Evolutionary conservation across 2,113 vertebrate genomes (phyloP).

Genomic region (Promerops cafer): DNA sequence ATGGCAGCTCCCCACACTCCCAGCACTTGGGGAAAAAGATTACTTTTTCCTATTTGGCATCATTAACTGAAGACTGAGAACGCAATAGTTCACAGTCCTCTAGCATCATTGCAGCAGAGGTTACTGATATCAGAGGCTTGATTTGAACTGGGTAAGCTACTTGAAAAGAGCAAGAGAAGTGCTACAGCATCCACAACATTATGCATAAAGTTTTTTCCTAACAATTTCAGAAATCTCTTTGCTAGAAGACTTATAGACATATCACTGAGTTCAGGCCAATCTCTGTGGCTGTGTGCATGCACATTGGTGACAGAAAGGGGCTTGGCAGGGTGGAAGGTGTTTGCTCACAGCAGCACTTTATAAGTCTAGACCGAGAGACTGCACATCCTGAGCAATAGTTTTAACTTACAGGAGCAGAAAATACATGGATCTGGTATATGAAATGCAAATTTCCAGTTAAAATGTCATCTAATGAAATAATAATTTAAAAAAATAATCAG

Average conservation of each 20-base stretch:
- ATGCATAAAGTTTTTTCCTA: not conserved
- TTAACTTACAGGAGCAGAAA: not conserved
- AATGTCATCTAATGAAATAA: not conserved
- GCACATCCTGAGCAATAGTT: not conserved
- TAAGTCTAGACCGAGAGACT: not conserved
- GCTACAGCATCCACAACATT: not conserved
- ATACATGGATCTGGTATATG: not conserved
- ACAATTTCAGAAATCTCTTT: not conserved
- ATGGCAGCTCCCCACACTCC: not conserved
- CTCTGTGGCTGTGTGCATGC: not conserved
- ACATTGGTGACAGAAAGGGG: not conserved
- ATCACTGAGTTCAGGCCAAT: not conserved
- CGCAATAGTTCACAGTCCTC: not conserved
- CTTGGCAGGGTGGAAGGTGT: not conserved
- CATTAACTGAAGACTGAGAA: not conserved
- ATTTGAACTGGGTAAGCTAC: not conserved
- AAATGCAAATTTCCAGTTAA: not conserved
- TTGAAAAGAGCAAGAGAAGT: not conserved
- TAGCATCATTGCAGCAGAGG: not conserved
- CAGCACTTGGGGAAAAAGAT: not conserved
- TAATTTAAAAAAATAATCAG: not conserved
- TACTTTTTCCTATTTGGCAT: not conserved
- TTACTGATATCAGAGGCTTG: not conserved
- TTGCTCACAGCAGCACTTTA: not conserved
- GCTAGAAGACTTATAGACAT: not conserved